Conservation (phyloP, 2,888 invertebrate genomes). For the Notodonta ziczac region DNA sequence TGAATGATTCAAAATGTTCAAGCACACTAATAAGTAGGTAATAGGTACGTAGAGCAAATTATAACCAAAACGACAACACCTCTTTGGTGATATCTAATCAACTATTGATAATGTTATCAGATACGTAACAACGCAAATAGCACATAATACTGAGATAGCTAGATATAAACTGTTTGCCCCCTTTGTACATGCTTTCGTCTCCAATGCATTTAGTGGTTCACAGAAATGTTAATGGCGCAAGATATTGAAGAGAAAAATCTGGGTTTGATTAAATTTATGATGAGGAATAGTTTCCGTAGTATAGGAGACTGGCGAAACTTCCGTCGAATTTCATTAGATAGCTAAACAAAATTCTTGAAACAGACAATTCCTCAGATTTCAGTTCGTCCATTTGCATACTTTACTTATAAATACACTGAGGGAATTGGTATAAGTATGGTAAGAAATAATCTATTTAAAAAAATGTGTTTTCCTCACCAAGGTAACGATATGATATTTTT, state of each 20-base stretch:
- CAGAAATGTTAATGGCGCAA: neutral
- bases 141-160: constrained; percentile 28
- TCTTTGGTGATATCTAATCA: constrained; percentile 47
- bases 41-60: constrained; percentile 20
- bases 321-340: no score
- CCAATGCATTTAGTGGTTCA: neutral
- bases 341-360: no score
- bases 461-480: no score
- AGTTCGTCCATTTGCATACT: no score
- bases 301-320: no score
- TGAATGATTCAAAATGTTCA: constrained; percentile 23
- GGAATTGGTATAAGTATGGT: no score
- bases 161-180: constrained; percentile 12
- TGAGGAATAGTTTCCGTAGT: no score
- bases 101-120: constrained; percentile 43
- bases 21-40: constrained; percentile 15
- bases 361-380: no score
- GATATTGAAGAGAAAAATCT: neutral
- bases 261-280: no score
- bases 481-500: no score
- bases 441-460: no score
- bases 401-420: no score
- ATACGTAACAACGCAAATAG: constrained; percentile 40
- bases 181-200: constrained; percentile 6
- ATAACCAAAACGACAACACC: constrained; percentile 46